phyloP scores from a whole-genome alignment of 1,140 invertebrate genomes.

The Pomacea maculata region DNA sequence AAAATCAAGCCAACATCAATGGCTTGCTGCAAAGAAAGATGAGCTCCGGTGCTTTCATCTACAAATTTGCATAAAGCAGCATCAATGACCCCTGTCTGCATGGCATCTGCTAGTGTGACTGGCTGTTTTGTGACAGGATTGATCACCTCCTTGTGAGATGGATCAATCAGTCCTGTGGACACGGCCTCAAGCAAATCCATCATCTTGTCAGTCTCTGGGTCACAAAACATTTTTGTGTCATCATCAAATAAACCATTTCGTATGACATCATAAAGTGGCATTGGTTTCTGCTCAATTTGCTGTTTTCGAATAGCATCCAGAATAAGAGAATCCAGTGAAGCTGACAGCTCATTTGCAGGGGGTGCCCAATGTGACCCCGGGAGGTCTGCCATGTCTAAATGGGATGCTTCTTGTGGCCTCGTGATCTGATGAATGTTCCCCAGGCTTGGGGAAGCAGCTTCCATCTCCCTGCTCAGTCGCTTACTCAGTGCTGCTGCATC shows the following conservation, averaged over 20 bases:
- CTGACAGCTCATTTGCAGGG: slow-evolving; percentile 45
- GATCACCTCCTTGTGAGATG: slow-evolving; percentile 41
- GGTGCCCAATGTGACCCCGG: slow-evolving; percentile 28
- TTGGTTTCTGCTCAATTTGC: slow-evolving; percentile 33
- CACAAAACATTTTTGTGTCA: slow-evolving; percentile 71
- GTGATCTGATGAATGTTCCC: slow-evolving; percentile 4
- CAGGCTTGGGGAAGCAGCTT: slow-evolving; percentile 9
- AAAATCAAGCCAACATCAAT: slow-evolving; percentile 47
- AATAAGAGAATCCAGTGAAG: slow-evolving; percentile 53
- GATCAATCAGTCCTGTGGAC: slow-evolving; percentile 68
- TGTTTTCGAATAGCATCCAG: slow-evolving; percentile 41
- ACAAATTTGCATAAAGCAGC: slow-evolving; percentile 72
- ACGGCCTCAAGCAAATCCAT: slow-evolving; percentile 72
- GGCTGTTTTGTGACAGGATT: slow-evolving; percentile 39
- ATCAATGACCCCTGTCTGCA: slow-evolving; percentile 79
- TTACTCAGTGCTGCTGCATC: slow-evolving; percentile 19
- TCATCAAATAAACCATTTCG: slow-evolving; percentile 46
- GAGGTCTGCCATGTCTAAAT: slow-evolving; percentile 8
- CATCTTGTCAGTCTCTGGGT: slow-evolving; percentile 71
- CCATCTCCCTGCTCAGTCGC: slow-evolving; percentile 10
- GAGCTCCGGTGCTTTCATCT: slow-evolving; percentile 33
- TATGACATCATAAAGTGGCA: slow-evolving; percentile 47
- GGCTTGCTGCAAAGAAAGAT: slow-evolving; percentile 40
- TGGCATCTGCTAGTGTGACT: slow-evolving; percentile 66
- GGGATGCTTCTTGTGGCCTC: not conserved